Base-by-base conservation (phyloP, 2,797 vertebrate genomes). In the Myiothlypis coronata region DNA sequence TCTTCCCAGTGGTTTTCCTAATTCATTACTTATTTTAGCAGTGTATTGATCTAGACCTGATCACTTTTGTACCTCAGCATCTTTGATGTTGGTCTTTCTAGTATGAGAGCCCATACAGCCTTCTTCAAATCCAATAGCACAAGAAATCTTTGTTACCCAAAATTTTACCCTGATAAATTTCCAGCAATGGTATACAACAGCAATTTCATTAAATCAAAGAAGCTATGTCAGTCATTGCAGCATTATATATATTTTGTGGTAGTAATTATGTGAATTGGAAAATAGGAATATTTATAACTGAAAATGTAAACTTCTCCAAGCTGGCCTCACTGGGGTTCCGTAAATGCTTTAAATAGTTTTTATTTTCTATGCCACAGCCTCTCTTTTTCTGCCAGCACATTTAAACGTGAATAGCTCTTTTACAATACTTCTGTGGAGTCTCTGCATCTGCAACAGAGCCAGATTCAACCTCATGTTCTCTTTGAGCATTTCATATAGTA, bases 321-420 rank as follows among this genome's bases (percentile, higher is more conserved):
- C 1, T 80, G 52, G 34, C 32, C 41, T 87, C 78, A 59, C 2
- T 20, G 7, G 35, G 13, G 19, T 70, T 91, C 89, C 74, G 8
- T 52, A 91, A 91, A 74, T 55, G 37, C 34, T 94, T 41, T 50
- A 64, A 93, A 92, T 46, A 77, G 30, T 34, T 93, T 92, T 92
- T 89, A 74, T 70, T 89, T 90, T 77, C 53, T 68, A 23, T 71
- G 69, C 18, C 22, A 71, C 22, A 74, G 15, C 27, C 46, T 9
- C 32, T 35, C 19, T 68, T 74, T 90, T 56, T 79, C 24, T 67
- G 39, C 24, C 60, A 94, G 37, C 22, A 46, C 76, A 46, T 78
- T 76, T 83, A 71, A 83, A 43, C 46, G 46, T 61, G 27, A 81
- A 81, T 55, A 69, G 34, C 5, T 84, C 44, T 55, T 71, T 85